Base-by-base conservation (phyloP, 2,888 invertebrate species). In the Prenolepis imparis region DNA sequence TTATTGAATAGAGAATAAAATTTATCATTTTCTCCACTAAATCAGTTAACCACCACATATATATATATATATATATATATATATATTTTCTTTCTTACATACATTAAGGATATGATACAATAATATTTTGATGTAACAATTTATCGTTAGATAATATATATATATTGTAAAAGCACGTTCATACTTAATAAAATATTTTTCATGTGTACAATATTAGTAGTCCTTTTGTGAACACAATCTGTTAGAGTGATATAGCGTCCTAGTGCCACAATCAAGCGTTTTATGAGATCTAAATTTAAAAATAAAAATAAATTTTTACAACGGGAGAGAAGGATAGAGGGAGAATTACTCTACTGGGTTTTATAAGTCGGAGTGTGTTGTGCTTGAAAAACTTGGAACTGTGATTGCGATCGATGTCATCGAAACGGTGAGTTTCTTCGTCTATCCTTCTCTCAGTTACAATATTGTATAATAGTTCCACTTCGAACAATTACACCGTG, bases 371-470 rank as follows among this genome's bases (percentile, higher is more conserved):
- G 91, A 92, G 89, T 87, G 89, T 90, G 44, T 92, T 88, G 86
- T 89, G 86, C 89, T 91, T 91, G 89, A 86, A 89, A 91, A 91
- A 90, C 90, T 87, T 90, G 88, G 87, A 88, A 70, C 44, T 87
- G 83, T 87, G 83, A 84, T 83, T 84, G 75, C 80, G 82, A 84
- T 84, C 41, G 84, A 84, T 86, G 87, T 90, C 92, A 91, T 91
- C 91, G 82, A 84, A 91, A 92, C 89, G 94, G 94, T 94, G 94
- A 94, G 94, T 94, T 93, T 90, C 94, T 94, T 94, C 93, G 93
- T 94, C 94, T 94, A 93, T 94, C 94, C 94, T 94, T 94, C 94
- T 94, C 94, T 94, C 94, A 91, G 91, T 93, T 92, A 91, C 90
- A 90, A 87, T 86, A 90, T 88, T 86, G 84, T 41, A 73, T 84